These are phyloP conservation scores for Anolis sagrei DNA, from an alignment of 2,113 vertebrate genomes.

Conservation along the genomic window DNA sequence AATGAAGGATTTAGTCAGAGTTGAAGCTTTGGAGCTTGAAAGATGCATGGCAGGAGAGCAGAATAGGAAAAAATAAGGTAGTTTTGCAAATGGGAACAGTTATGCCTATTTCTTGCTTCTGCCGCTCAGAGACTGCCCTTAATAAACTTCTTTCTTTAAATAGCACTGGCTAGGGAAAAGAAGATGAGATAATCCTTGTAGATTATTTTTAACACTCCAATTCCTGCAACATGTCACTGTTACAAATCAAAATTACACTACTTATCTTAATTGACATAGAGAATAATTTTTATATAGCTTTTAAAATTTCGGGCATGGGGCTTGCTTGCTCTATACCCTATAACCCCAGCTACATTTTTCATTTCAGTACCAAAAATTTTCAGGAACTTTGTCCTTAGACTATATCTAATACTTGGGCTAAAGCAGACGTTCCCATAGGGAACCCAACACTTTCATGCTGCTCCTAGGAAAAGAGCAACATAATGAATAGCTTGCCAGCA, in stretches of 20 bases:
- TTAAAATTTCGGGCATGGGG: too few species aligned
- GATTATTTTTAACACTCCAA: neutral
- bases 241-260: neutral
- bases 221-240: neutral
- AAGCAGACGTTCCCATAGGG: neutral
- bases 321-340: too few species aligned
- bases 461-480: neutral
- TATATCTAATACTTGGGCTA: neutral
- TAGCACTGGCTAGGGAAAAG: neutral
- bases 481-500: conserved; percentile 6
- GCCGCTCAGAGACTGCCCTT: neutral
- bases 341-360: too few species aligned
- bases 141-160: neutral
- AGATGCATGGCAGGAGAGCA: too few species aligned
- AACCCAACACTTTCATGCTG: neutral
- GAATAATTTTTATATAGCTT: too few species aligned
- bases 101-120: neutral
- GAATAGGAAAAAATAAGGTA: neutral
- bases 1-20: neutral
- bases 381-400: neutral
- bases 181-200: neutral
- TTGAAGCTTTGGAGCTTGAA: neutral
- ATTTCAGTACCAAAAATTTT: neutral
- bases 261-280: too few species aligned
- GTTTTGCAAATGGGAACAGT: neutral